phyloP scores from a whole-genome alignment of 1,140 invertebrate genomes.

The Drosophila rufa region DNA sequence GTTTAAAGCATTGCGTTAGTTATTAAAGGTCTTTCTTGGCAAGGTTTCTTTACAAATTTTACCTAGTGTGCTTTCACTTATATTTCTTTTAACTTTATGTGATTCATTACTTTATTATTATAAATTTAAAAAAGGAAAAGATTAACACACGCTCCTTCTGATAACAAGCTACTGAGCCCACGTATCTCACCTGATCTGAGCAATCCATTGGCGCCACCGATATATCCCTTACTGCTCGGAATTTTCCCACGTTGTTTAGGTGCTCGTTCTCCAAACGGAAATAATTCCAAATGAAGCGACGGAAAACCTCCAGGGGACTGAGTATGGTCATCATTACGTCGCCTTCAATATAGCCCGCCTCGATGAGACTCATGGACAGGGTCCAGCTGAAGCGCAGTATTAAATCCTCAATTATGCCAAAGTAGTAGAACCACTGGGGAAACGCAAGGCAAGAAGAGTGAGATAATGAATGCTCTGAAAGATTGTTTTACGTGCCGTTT shows the following conservation, averaged over 20 bases:
- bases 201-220: slow-evolving; percentile 94
- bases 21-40: neutral
- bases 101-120: no score
- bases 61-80: neutral
- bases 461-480: slow-evolving; percentile 65
- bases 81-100: neutral
- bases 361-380: slow-evolving; percentile 91
- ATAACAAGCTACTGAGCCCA: no score
- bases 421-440: slow-evolving; percentile 95
- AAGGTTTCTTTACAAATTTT: neutral
- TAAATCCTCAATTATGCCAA: slow-evolving; percentile 98
- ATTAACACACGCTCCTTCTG: no score
- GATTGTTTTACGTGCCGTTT: slow-evolving; percentile 76
- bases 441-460: neutral
- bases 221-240: slow-evolving; percentile 95
- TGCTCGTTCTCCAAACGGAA: slow-evolving; percentile 97
- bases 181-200: slow-evolving; percentile 87
- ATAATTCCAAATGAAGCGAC: slow-evolving; percentile 96
- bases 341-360: slow-evolving; percentile 89
- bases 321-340: slow-evolving; percentile 93
- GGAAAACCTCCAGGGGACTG: slow-evolving; percentile 93
- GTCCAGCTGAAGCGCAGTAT: slow-evolving; percentile 94
- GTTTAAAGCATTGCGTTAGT: neutral
- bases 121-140: no score
- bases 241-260: slow-evolving; percentile 97